Conservation (phyloP, 92 coral and sea anemone genomes). For the Epizoanthus scotinus region DNA sequence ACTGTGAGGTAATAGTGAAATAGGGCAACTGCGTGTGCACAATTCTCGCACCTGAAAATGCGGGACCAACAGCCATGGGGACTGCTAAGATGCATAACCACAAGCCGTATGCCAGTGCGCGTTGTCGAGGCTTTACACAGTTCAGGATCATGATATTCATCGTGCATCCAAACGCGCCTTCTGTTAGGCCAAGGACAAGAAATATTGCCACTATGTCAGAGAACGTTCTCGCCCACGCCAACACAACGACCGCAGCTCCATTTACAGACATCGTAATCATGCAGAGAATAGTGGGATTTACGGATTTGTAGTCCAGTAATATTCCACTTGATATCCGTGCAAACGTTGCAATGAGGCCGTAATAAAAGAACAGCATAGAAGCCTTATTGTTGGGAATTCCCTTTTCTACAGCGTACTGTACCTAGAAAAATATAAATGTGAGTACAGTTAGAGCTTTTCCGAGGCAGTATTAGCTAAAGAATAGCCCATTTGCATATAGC, state of each 20-base stretch:
- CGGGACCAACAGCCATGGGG: slow-evolving; percentile 22
- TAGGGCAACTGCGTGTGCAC: too few relatives aligned
- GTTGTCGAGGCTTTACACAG: slow-evolving; percentile 16
- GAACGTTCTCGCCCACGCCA: slow-evolving; percentile 17
- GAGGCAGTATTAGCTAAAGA: too few relatives aligned
- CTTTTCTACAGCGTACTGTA: slow-evolving; percentile 25
- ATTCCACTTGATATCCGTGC: slow-evolving; percentile 23
- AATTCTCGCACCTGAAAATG: slow-evolving; percentile 11
- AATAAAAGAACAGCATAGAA: slow-evolving; percentile 22
- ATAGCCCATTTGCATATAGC: too few relatives aligned
- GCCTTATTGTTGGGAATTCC: slow-evolving; percentile 31
- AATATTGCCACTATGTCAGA: slow-evolving; percentile 16
- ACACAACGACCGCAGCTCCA: slow-evolving; percentile 8
- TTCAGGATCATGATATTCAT: not conserved
- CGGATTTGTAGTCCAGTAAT: slow-evolving; percentile 2
- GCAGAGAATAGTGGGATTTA: not conserved
- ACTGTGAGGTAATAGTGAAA: too few relatives aligned
- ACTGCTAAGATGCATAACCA: slow-evolving; percentile 8
- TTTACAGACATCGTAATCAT: slow-evolving; percentile 7
- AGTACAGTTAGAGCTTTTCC: too few relatives aligned
- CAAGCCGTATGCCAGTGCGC: slow-evolving; percentile 26
- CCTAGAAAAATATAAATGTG: not conserved
- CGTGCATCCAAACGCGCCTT: slow-evolving; percentile 7
- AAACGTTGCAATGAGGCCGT: slow-evolving; percentile 17
- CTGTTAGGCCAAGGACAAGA: slow-evolving; percentile 27